A percentile compares a stretch with the other conserved stretches of the same genome.
Evolutionary conservation across 1,140 invertebrate genomes (phyloP).

Genomic region (Habropoda laboriosa): DNA sequence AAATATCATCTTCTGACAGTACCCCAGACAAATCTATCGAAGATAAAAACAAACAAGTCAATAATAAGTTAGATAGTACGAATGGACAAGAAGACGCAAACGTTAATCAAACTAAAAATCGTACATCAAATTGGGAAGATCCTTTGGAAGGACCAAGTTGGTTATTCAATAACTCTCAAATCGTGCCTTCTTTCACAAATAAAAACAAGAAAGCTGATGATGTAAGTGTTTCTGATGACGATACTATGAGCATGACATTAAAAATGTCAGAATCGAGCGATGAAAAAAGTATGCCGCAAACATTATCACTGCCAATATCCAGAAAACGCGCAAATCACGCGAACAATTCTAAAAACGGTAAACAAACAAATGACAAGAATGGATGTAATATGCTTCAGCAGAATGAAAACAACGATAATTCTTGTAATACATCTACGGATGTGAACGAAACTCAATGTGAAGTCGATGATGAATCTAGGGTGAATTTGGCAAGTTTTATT

Average conservation of each 20-base stretch:
- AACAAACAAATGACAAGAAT: not conserved
- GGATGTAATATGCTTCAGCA: not conserved
- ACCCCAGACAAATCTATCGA: not conserved
- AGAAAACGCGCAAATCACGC: not conserved
- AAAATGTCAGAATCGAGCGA: not conserved
- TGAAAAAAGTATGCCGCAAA: constrained; percentile 1
- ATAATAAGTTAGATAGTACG: not conserved
- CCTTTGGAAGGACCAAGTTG: constrained; percentile 79
- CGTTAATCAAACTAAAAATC: not conserved
- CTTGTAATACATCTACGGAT: not conserved
- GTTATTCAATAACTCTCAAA: constrained; percentile 65
- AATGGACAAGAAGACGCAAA: not conserved
- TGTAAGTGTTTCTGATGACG: constrained; percentile 5
- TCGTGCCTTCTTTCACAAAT: constrained; percentile 27
- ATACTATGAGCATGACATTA: not conserved
- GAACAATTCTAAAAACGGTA: not conserved
- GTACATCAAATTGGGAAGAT: constrained; percentile 64
- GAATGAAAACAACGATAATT: not conserved
- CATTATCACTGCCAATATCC: not conserved
- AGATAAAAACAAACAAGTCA: not conserved
- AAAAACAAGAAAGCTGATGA: constrained; percentile 32
- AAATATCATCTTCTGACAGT: constrained; percentile 33
- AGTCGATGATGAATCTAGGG: constrained; percentile 4
- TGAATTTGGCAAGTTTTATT: constrained; percentile 58
- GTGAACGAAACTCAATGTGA: not conserved